phyloP scores from a whole-genome alignment of 2,113 vertebrate species.

The Raphicerus campestris region DNA sequence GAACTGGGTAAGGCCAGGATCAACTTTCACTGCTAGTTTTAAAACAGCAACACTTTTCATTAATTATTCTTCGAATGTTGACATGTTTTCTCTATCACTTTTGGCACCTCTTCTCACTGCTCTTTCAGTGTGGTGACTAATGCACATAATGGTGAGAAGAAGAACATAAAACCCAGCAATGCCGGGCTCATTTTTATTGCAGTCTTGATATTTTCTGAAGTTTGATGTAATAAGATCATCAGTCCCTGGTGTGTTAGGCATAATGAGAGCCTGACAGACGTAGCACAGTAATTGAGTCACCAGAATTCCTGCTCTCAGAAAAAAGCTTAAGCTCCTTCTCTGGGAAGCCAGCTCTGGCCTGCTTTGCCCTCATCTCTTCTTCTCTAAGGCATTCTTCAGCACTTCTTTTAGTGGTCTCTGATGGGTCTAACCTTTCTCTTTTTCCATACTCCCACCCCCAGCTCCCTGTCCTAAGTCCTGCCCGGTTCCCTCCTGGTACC shows the following conservation, averaged over 20 bases:
- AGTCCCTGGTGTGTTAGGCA: background rate
- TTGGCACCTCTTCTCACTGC: background rate
- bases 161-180: slow-evolving; percentile 3
- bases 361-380: background rate
- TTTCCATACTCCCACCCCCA: background rate
- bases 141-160: background rate
- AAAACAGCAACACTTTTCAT: slow-evolving; percentile 6
- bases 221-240: slow-evolving; percentile 53
- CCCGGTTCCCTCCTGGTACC: background rate
- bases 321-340: background rate
- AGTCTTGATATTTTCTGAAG: slow-evolving; percentile 65
- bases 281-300: background rate
- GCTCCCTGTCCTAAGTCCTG: background rate
- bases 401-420: background rate
- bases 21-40: background rate
- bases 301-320: slow-evolving; percentile 32
- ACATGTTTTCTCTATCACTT: slow-evolving; percentile 34
- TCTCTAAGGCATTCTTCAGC: background rate
- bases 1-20: background rate
- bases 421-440: background rate
- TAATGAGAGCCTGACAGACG: slow-evolving; percentile 33
- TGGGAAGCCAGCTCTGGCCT: background rate
- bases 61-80: slow-evolving; percentile 36
- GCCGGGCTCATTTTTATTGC: slow-evolving; percentile 53
- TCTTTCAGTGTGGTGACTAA: slow-evolving; percentile 31